Evolutionary conservation across 2,113 vertebrate genomes (phyloP).

Genomic region (Neodon shergylaensis): DNA sequence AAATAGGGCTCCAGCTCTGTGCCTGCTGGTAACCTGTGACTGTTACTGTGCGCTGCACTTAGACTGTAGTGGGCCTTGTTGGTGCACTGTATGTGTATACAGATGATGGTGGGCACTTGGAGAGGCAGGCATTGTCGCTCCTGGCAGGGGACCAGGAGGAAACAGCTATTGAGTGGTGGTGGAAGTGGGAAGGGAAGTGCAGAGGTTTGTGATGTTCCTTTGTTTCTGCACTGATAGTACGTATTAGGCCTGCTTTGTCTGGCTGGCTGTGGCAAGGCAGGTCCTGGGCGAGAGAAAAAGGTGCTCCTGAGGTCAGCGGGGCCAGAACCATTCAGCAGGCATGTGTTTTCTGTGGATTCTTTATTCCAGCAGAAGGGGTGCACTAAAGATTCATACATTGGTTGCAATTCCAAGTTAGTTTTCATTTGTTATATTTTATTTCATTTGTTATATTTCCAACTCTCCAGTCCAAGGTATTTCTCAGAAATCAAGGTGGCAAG

Average conservation of each 20-base stretch:
- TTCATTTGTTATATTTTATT: neutral
- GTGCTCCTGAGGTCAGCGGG: neutral
- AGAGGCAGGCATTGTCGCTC: neutral
- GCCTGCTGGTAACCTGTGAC: neutral
- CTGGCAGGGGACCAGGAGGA: neutral
- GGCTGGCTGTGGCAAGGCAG: neutral
- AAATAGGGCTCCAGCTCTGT: constrained; percentile 9
- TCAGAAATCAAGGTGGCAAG: neutral
- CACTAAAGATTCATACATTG: neutral
- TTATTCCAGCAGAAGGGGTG: neutral
- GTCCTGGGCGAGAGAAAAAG: neutral
- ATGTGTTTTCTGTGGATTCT: neutral
- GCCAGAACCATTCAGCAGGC: neutral
- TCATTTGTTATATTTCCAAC: constrained; percentile 30
- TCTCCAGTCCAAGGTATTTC: neutral
- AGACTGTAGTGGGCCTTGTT: neutral
- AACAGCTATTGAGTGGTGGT: constrained; percentile 1
- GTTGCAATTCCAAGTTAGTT: constrained; percentile 4
- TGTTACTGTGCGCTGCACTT: constrained; percentile 5
- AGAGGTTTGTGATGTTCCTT: neutral
- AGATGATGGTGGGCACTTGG: neutral
- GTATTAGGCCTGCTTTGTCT: neutral
- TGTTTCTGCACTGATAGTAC: neutral
- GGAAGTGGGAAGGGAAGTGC: neutral
- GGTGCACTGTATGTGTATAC: constrained; percentile 16